Conservation (phyloP, 2,113 vertebrate genomes). For the Cebus imitator region DNA sequence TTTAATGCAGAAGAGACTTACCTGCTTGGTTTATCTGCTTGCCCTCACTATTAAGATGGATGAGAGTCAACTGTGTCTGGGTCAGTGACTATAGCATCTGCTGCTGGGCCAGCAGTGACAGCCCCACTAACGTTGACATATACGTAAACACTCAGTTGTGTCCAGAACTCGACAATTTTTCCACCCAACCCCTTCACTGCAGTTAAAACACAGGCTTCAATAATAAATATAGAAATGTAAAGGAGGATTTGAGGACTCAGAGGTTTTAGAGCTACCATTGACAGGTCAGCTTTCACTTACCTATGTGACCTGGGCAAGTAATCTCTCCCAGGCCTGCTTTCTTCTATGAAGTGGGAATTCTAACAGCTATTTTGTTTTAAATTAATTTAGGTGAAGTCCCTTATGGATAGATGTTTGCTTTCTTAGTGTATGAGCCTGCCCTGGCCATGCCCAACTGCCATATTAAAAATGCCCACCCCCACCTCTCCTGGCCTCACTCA, state of each 20-base stretch:
- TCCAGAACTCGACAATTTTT: background rate
- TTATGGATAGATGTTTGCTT: background rate
- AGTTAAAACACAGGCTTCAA: background rate
- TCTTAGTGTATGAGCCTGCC: background rate
- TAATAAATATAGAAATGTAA: background rate
- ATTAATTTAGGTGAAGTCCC: background rate
- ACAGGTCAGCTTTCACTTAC: background rate
- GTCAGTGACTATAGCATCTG: background rate
- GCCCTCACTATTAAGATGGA: no score
- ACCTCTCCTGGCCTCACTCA: background rate
- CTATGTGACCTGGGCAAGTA: background rate
- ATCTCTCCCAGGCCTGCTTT: background rate
- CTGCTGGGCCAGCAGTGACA: background rate
- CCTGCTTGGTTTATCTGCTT: background rate
- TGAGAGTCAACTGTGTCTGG: background rate
- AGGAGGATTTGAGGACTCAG: background rate
- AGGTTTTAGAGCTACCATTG: background rate
- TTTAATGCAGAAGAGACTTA: background rate
- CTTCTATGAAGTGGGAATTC: background rate
- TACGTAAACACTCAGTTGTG: background rate
- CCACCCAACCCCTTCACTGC: background rate
- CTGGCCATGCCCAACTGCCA: background rate
- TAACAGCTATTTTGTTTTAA: background rate
- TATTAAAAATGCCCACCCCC: background rate
- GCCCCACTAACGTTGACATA: background rate